phyloP scores from a whole-genome alignment of 2,888 invertebrate genomes.

The Drosophila mimica region DNA sequence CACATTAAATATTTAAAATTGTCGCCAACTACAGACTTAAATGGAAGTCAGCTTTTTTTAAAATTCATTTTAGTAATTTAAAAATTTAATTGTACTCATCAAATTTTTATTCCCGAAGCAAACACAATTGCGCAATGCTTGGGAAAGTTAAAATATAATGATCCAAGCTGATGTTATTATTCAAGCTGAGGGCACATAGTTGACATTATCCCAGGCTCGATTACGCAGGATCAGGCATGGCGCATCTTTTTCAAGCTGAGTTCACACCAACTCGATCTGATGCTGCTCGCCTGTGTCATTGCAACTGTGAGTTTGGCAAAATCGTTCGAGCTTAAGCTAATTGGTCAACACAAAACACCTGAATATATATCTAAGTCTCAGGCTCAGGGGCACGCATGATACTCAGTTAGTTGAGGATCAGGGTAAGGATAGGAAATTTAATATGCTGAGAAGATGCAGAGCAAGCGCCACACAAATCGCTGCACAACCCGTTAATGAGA shows the following conservation, averaged over 20 bases:
- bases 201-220: constrained; percentile 52
- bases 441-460: constrained; percentile 80
- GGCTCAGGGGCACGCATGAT: constrained; percentile 46
- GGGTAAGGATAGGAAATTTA: constrained; percentile 52
- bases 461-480: constrained; percentile 60
- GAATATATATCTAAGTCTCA: constrained; percentile 23
- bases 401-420: constrained; percentile 19
- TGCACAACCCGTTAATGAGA: constrained; percentile 46
- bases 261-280: constrained; percentile 51
- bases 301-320: constrained; percentile 59
- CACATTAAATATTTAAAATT: background rate
- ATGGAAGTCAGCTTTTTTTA: background rate
- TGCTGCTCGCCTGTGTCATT: constrained; percentile 35
- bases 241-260: constrained; percentile 34
- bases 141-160: background rate
- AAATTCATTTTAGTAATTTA: background rate
- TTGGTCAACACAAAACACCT: constrained; percentile 68
- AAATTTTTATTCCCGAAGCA: background rate
- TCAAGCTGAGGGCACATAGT: background rate
- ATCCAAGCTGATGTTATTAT: constrained; percentile 4
- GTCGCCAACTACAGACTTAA: background rate
- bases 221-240: constrained; percentile 34
- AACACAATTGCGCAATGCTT: background rate
- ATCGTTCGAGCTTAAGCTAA: constrained; percentile 56
- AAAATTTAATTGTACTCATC: background rate